Conservation (phyloP, 2,113 vertebrate species). For the Odobenus rosmarus region DNA sequence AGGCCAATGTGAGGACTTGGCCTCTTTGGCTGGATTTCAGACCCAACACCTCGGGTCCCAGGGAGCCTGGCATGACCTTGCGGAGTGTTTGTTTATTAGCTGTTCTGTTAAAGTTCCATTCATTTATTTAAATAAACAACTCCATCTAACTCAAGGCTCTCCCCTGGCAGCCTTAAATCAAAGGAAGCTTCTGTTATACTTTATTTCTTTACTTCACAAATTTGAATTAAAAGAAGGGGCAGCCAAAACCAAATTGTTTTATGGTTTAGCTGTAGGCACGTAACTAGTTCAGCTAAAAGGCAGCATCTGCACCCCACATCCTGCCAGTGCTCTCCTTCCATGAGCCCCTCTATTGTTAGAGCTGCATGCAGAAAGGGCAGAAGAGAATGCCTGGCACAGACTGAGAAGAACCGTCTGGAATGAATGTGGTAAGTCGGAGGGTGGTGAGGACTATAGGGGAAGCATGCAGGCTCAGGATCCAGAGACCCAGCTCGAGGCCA, state of each 20-base stretch:
- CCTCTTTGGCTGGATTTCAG: constrained; percentile 64
- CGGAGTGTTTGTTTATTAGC: constrained; percentile 76
- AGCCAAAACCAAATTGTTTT: constrained; percentile 45
- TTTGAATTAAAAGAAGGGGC: constrained; percentile 54
- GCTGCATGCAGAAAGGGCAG: neutral
- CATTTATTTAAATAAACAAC: constrained; percentile 78
- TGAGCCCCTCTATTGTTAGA: neutral
- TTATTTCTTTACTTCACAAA: constrained; percentile 71
- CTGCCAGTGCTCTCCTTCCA: neutral
- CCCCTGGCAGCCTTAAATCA: constrained; percentile 71
- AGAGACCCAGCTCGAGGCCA: too few relatives aligned
- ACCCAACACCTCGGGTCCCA: constrained; percentile 55
- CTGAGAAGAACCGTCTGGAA: neutral
- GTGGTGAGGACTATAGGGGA: neutral
- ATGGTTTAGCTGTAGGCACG: neutral
- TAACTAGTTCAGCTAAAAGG: constrained; percentile 19
- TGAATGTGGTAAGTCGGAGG: neutral
- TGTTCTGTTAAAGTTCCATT: constrained; percentile 75
- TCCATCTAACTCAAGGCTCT: constrained; percentile 45
- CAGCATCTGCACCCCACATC: neutral
- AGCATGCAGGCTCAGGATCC: rapidly evolving
- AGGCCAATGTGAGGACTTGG: neutral
- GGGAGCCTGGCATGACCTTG: constrained; percentile 66
- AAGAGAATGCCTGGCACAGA: neutral
- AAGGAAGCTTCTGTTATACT: constrained; percentile 76